Evolutionary conservation across 2,797 vertebrate genomes (phyloP), one percentile per base, ranked within the genome.

Genomic region (Micrastur ruficollis): DNA sequence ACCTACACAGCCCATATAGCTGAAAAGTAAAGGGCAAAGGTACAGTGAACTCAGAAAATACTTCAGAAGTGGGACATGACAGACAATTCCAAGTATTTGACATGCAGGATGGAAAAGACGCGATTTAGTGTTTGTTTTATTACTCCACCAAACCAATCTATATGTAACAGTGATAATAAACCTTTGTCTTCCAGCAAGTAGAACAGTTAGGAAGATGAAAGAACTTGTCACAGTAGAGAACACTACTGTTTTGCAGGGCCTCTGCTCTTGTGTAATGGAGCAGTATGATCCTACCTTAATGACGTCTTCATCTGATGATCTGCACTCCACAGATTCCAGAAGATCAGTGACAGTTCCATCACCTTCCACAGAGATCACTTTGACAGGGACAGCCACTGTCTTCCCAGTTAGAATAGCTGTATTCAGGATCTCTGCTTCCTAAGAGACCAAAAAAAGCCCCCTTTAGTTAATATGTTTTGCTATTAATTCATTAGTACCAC

Each of bases 371-470:
- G 99, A 98, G 10, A 99, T 97, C 10, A 98, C 98, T 96, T 98
- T 98, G 93, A 99, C 98, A 6, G 99, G 99, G 71, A 99, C 98
- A 11, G 98, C 98, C 90, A 99, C 99, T 3, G 98, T 99, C 91
- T 99, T 99, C 55, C 99, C 99, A 0, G 99, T 99, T 90, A 99
- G 98, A 40, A 99, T 93, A 1, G 99, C 99, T 0, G 99, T 99
- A 95, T 99, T 99, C 97, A 99, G 97, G 95, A 99, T 98, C 95
- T 99, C 99, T 2, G 98, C 98, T 97, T 99, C 99, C 99, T 99
- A 91, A 55, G 96, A 96, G 67, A 95, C 14, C 78, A 70, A 58
- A 59, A 65, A 46, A 80, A 75, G 49, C 23, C 8, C 9, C 9
- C 9, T 11, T 53, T 18, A 20, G 16, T 82, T 20, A 29, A 34